Evolutionary conservation across 2,888 invertebrate species (phyloP).

Genomic region (Stenodema calcarata): DNA sequence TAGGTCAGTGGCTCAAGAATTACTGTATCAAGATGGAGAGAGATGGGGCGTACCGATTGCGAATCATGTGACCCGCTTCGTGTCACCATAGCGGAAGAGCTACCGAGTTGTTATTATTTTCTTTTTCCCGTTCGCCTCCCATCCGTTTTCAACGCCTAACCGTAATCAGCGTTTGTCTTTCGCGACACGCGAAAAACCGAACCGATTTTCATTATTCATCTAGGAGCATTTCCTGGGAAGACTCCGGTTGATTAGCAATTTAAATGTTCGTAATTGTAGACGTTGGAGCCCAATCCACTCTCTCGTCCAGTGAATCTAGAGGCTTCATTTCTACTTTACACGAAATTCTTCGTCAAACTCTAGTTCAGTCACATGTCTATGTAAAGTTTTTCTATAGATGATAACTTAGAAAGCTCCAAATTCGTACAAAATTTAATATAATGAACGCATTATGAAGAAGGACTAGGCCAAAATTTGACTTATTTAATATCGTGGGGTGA

Average conservation of each 20-base stretch:
- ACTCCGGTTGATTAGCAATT: neutral
- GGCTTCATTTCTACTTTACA: neutral
- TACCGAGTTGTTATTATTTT: neutral
- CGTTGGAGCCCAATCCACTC: neutral
- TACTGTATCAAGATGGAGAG: neutral
- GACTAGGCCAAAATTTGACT: no score
- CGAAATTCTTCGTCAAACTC: neutral
- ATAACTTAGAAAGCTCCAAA: no score
- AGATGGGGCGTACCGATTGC: neutral
- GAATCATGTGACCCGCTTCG: neutral
- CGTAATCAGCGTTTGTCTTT: neutral
- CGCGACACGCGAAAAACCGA: neutral
- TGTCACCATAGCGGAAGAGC: neutral
- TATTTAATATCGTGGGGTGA: no score
- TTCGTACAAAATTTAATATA: no score
- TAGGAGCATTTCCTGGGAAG: neutral
- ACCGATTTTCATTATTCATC: neutral
- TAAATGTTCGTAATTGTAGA: neutral
- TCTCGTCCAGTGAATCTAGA: neutral
- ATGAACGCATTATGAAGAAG: no score
- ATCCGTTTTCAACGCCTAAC: neutral
- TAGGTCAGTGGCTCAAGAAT: neutral
- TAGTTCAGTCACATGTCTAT: neutral
- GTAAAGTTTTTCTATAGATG: no score
- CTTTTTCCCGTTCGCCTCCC: neutral